Conservation (phyloP, 2,888 invertebrate species). For the Andrena fulva region DNA sequence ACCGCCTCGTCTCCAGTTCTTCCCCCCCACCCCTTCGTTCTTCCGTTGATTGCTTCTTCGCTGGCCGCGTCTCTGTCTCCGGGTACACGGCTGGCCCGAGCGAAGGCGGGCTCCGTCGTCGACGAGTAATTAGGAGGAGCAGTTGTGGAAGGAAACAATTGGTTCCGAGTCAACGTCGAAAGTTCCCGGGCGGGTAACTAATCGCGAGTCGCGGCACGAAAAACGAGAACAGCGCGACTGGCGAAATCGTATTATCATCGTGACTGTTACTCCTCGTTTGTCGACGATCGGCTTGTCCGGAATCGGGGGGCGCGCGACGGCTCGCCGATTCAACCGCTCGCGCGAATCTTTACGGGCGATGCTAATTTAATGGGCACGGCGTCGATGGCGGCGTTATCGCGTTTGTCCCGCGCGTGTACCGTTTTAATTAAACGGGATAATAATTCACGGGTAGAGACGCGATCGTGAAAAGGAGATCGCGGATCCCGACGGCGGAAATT, state of each 20-base stretch:
- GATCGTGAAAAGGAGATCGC: background rate
- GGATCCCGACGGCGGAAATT: slow-evolving; percentile 23
- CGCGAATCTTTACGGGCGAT: background rate
- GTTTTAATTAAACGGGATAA: slow-evolving; percentile 16
- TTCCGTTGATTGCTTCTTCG: slow-evolving; percentile 68
- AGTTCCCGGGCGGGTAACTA: slow-evolving; percentile 54
- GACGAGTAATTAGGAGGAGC: slow-evolving; percentile 71
- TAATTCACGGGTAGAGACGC: slow-evolving; percentile 7
- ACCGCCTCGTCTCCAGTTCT: background rate
- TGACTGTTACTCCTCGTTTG: slow-evolving; percentile 13
- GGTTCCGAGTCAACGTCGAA: slow-evolving; percentile 64
- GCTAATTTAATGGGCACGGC: background rate
- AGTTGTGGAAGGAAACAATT: slow-evolving; percentile 73
- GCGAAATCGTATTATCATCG: slow-evolving; percentile 33
- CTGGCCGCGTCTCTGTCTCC: slow-evolving; percentile 49
- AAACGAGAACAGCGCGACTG: slow-evolving; percentile 6
- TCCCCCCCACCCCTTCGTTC: slow-evolving; percentile 26
- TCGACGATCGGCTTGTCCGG: background rate
- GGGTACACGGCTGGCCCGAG: slow-evolving; percentile 19
- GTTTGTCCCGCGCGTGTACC: background rate
- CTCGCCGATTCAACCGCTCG: background rate
- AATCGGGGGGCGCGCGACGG: background rate
- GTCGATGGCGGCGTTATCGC: background rate
- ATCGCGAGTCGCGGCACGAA: slow-evolving; percentile 60
- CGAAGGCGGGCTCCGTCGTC: slow-evolving; percentile 55